Conservation (phyloP, 2,797 vertebrate genomes). For the Acropternis orthonyx region DNA sequence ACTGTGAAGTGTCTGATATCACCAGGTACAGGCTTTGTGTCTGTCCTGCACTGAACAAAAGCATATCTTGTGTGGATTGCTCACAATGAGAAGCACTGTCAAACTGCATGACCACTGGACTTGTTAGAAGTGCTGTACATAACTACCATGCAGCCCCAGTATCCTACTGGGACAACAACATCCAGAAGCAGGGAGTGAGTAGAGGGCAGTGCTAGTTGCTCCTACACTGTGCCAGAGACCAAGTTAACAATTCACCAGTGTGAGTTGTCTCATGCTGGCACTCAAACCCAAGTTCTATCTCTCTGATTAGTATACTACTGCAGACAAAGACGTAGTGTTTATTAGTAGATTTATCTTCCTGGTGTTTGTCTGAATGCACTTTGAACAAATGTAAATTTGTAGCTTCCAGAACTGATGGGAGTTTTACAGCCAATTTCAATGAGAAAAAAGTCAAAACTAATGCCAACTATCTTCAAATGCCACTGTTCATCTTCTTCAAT, state of each 20-base stretch:
- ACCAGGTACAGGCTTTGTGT: neutral
- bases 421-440: neutral
- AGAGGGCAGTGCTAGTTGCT: neutral
- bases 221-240: neutral
- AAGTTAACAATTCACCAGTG: neutral
- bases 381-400: neutral
- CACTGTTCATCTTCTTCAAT: neutral
- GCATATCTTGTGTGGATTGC: neutral
- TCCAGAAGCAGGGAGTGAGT: neutral
- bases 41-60: neutral
- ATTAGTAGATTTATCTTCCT: neutral
- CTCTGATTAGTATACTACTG: neutral
- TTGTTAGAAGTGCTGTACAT: neutral
- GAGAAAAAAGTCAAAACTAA: neutral
- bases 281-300: neutral
- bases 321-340: neutral
- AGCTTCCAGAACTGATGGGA: neutral
- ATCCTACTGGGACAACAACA: fast-evolving
- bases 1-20: neutral
- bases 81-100: neutral
- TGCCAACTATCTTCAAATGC: neutral
- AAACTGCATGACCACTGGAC: neutral
- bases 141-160: fast-evolving
- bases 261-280: neutral
- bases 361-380: neutral